Evolutionary conservation across 1,140 invertebrate species (phyloP), one percentile per base, ranked within the genome.

Genomic region (Zaprionus lachaisei): DNA sequence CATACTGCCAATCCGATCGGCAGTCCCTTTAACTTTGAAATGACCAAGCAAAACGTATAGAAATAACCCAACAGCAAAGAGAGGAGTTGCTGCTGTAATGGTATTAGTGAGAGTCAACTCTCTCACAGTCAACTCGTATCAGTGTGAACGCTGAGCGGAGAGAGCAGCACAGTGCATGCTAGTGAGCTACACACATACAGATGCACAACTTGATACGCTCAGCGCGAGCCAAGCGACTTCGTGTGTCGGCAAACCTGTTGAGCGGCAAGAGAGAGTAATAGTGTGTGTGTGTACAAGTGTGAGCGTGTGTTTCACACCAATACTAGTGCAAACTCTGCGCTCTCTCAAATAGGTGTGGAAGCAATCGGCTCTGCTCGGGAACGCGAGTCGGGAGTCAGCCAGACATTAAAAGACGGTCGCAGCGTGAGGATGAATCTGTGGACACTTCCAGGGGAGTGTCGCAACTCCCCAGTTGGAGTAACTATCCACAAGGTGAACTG

Each of bases 241-340:
- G 12, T 4, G 38, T 9, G 38, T 41, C 38, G 38, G 38, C 4
- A 5, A 22, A 51, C 4, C 20, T 51, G 4, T 22, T 51, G 44
- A 34, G 24, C 7, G 24, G 17, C n/a, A 34, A 28, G 31, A 67
- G 81, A 83, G 81, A 15, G 56, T 2, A 11, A 58, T 2, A 28
- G 15, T 4, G 15, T 70, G 24, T 54, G 38, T 2, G 14, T 76
- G 80, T 83, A 69, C 83, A 44, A 47, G 80, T 79, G 51, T 3
- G 17, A 31, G 31, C 34, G 22, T 31, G 14, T 56, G 3, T 44
- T 4, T 15, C 17, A 58, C 17, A 61, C n/a, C 20, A 67, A 83
- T 63, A 83, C 81, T 2, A 65, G 1, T 11, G 15, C 9, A 57
- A 14, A 57, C 4, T 24, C 7, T 47, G 15, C 28, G 62, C 69